Evolutionary conservation across 2,113 vertebrate genomes (phyloP), one percentile per base, ranked within the genome.

Genomic region (Gavialis gangeticus): DNA sequence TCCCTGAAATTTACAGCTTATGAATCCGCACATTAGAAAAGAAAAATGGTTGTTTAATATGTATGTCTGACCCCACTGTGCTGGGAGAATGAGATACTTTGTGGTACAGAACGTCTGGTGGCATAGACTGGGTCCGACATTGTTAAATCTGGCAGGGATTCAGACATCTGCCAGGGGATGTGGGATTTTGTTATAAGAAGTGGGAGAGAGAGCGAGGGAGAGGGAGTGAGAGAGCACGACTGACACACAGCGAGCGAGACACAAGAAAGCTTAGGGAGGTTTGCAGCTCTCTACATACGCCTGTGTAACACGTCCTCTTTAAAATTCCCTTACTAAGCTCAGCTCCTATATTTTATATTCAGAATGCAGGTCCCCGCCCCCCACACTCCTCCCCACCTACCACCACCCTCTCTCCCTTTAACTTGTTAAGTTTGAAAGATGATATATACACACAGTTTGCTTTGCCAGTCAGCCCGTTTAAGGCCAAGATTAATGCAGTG

Each of bases 401-500:
- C 69, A 6, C 56, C 85, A 46, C 81, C 91, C 84, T 75, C 91
- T 57, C 79, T 73, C 58, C 85, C 86, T 97, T 96, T 92, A 92
- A 96, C 97, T 97, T 94, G 97, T 94, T 95, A 98, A 97, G 96
- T 98, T 98, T 97, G 96, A 97, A 96, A 97, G 98, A 97, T 97
- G 98, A 93, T 98, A 95, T 96, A 96, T 92, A 95, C 95, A 96
- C 95, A 84, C 93, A 96, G 97, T 90, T 97, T 96, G 98, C 97
- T 96, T 97, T 97, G 98, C 97, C 98, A 98, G 98, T 98, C 98
- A 98, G 98, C 98, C 98, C 97, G 91, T 98, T 96, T 98, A 98
- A 98, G 98, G 98, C 98, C 98, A 97, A 98, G 98, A 98, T 99
- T 98, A 98, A 98, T 98, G 98, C 98, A 97, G 98, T 97, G 98